Conservation (phyloP, 2,797 vertebrate species). For the Staurois parvus region DNA sequence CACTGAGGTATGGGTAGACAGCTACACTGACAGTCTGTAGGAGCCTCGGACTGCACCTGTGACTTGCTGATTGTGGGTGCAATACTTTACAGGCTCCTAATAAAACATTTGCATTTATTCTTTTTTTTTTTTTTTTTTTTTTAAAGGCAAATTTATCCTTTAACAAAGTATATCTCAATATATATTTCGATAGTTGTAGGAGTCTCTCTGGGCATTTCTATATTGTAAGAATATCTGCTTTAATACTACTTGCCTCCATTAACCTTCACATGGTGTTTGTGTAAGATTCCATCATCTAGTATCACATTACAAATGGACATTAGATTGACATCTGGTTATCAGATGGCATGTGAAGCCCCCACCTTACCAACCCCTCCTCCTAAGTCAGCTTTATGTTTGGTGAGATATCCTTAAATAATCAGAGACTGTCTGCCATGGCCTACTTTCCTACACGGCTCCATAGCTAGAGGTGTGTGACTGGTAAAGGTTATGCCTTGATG, state of each 20-base stretch:
- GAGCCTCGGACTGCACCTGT: too few relatives aligned
- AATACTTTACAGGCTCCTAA: too few relatives aligned
- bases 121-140: too few relatives aligned
- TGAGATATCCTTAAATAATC: not conserved
- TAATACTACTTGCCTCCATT: not conserved
- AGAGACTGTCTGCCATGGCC: not conserved
- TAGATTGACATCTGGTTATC: constrained; percentile 12
- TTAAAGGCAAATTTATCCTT: too few relatives aligned
- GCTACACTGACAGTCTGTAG: too few relatives aligned
- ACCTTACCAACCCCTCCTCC: constrained; percentile 17
- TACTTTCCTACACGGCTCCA: constrained; percentile 1
- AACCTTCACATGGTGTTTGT: not conserved
- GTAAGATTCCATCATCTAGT: constrained; percentile 5
- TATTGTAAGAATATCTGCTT: not conserved
- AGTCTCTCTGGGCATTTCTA: too few relatives aligned
- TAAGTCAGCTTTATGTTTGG: constrained; percentile 4
- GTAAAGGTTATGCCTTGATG: constrained; percentile 9
- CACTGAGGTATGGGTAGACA: too few relatives aligned
- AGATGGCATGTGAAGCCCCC: not conserved
- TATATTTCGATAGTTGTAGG: too few relatives aligned
- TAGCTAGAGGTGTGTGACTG: not conserved
- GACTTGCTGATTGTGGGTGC: too few relatives aligned
- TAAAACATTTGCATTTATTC: too few relatives aligned
- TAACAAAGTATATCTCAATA: too few relatives aligned
- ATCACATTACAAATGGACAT: constrained; percentile 18